Conservation (phyloP, 2,888 invertebrate species). For the Andrena haemorrhoa region DNA sequence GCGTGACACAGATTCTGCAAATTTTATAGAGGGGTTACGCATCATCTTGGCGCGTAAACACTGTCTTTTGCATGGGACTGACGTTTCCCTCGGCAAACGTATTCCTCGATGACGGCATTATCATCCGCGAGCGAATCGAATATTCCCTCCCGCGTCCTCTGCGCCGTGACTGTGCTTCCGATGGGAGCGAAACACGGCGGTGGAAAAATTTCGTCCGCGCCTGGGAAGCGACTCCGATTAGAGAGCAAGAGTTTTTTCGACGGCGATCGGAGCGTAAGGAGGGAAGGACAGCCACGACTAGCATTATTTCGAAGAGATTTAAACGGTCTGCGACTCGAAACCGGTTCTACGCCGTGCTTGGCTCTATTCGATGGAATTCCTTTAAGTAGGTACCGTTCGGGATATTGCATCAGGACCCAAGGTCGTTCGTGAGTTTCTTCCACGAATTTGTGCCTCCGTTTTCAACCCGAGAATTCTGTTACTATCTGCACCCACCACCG, state of each 20-base stretch:
- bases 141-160: background rate
- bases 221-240: background rate
- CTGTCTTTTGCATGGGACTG: conserved; percentile 37
- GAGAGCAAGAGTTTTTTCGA: conserved; percentile 27
- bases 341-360: conserved; percentile 66
- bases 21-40: conserved; percentile 54
- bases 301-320: conserved; percentile 72
- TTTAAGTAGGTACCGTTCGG: conserved; percentile 73
- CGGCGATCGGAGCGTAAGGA: conserved; percentile 24
- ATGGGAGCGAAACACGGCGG: background rate
- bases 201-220: background rate
- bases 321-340: conserved; percentile 66
- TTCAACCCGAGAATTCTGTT: conserved; percentile 12
- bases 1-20: conserved; percentile 58
- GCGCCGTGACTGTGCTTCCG: background rate
- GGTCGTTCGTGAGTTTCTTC: conserved; percentile 64
- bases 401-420: conserved; percentile 73
- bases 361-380: conserved; percentile 69
- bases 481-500: background rate
- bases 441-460: conserved; percentile 32
- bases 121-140: background rate
- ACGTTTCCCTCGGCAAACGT: conserved; percentile 2
- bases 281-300: conserved; percentile 55
- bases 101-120: conserved; percentile 11
- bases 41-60: conserved; percentile 54